Evolutionary conservation across 2,113 vertebrate species (phyloP).

Genomic region (Phycodurus eques): DNA sequence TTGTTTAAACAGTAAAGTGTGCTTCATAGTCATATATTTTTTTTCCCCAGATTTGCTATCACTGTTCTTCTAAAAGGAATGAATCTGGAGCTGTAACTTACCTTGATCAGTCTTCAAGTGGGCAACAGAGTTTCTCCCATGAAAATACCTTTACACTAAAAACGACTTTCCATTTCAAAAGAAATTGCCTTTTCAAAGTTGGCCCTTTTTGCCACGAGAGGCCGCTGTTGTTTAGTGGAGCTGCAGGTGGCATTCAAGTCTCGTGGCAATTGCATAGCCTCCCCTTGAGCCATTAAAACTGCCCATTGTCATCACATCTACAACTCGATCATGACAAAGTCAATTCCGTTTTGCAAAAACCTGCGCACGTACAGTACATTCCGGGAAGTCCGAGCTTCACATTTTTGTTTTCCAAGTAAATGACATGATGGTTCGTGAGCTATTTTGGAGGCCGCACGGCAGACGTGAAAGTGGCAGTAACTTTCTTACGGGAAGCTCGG

Average conservation of each 20-base stretch:
- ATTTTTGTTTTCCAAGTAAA: not conserved
- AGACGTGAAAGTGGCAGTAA: not conserved
- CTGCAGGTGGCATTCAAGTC: not conserved
- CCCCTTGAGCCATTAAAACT: not conserved
- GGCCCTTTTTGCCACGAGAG: not conserved
- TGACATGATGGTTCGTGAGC: not conserved
- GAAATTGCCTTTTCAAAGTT: not conserved
- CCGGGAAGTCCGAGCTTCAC: not conserved
- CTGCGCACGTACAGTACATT: not conserved
- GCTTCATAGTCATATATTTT: constrained; percentile 59
- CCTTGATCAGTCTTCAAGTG: constrained; percentile 40
- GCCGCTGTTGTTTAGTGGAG: not conserved
- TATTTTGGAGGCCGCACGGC: not conserved
- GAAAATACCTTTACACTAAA: not conserved
- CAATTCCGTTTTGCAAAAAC: no score
- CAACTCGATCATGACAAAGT: no score
- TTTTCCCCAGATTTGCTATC: constrained; percentile 56
- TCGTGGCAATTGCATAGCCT: not conserved
- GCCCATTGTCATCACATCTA: not conserved
- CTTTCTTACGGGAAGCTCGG: not conserved
- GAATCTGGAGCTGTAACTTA: constrained; percentile 35
- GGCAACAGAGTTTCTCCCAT: not conserved
- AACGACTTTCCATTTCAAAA: not conserved
- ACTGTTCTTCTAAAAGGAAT: constrained; percentile 29
- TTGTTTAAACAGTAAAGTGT: constrained; percentile 45